Conservation (phyloP, 53 echinoderm and acorn worm species). For the Echinarachnius parma region DNA sequence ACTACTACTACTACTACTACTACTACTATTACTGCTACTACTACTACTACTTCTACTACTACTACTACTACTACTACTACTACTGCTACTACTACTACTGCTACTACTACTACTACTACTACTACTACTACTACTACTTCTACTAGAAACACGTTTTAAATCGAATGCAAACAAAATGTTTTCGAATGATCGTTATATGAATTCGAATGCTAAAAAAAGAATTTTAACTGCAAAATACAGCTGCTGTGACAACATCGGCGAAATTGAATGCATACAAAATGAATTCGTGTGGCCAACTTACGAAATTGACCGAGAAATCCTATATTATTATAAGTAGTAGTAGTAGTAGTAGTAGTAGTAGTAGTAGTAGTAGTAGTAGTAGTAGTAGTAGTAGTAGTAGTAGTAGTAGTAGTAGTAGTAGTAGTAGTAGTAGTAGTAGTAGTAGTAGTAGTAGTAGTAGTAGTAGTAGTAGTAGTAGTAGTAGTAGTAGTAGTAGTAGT, state of each 20-base stretch:
- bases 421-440: conserved; percentile 16
- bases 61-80: conserved; percentile 13
- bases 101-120: conserved; percentile 8
- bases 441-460: conserved; percentile 7
- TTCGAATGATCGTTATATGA: no score
- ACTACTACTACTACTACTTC: conserved; percentile 7
- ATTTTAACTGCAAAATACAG: no score
- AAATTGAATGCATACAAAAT: no score
- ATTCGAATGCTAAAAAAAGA: no score
- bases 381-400: conserved; percentile 30
- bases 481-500: conserved; percentile 26
- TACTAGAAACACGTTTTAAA: no score
- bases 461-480: conserved; percentile 24
- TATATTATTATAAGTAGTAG: not conserved
- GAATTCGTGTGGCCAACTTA: no score
- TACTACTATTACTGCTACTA: conserved; percentile 10
- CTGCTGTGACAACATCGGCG: no score
- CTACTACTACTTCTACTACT: conserved; percentile 13
- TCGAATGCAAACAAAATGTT: no score
- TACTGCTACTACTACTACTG: conserved; percentile 12
- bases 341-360: conserved; percentile 7
- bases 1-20: conserved; percentile 13
- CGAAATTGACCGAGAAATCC: no score
- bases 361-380: conserved; percentile 9
- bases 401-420: conserved; percentile 17